Percentiles rank a stretch among this genome's conserved stretches.
phyloP scores from a whole-genome alignment of 2,113 vertebrate species.

The Carassius carassius region DNA sequence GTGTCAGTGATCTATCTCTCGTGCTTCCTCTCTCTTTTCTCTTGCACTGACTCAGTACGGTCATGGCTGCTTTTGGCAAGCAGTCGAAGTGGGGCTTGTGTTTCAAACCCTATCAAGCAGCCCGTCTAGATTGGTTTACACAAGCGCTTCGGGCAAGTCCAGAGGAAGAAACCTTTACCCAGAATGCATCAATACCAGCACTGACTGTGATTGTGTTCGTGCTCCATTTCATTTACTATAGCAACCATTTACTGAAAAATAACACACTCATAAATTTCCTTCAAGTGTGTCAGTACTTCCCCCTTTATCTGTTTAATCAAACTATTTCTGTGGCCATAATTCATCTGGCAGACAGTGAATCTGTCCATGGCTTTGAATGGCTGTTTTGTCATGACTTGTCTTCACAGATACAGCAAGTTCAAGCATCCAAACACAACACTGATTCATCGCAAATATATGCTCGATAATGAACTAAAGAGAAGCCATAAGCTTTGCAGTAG shows the following conservation, averaged over 20 bases:
- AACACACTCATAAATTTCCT: not conserved
- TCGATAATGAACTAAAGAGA: not conserved
- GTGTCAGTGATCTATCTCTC: not conserved
- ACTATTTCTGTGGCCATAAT: not conserved
- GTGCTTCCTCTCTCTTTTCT: not conserved
- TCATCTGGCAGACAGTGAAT: not conserved
- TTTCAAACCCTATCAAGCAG: slow-evolving; percentile 1
- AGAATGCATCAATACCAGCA: not conserved
- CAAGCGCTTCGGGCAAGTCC: not conserved
- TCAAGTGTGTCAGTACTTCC: not conserved
- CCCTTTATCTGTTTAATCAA: not conserved
- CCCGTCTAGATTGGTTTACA: not conserved
- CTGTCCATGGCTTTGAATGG: not conserved
- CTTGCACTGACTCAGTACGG: not conserved
- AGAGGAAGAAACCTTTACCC: not conserved
- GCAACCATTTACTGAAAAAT: not conserved
- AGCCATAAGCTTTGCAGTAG: not conserved
- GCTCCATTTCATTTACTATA: not conserved
- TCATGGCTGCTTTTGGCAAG: not conserved
- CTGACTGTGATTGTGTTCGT: not conserved
- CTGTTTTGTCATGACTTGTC: not conserved
- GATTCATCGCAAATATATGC: not conserved
- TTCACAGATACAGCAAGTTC: not conserved
- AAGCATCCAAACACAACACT: not conserved
- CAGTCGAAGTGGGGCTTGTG: not conserved